Conservation (phyloP, 2,888 invertebrate species). For the Acronicta leporina region DNA sequence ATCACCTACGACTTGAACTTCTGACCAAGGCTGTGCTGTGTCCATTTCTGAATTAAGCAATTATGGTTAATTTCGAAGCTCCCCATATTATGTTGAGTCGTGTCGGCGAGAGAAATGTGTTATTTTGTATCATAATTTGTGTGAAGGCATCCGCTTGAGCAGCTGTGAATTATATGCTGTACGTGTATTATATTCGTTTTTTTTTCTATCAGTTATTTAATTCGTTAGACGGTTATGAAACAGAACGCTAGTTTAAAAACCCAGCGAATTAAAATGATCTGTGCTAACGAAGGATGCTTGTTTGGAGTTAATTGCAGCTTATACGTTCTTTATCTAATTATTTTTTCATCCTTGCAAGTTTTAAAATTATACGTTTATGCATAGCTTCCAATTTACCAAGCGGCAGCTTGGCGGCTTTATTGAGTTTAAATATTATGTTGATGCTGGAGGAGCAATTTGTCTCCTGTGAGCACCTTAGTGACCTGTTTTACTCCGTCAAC, state of each 20-base stretch:
- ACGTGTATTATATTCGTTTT: constrained; percentile 70
- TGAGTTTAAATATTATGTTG: constrained; percentile 22
- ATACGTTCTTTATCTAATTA: constrained; percentile 33
- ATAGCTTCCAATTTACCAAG: constrained; percentile 27
- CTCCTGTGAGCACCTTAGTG: constrained; percentile 25
- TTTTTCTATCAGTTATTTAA: constrained; percentile 69
- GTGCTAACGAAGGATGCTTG: constrained; percentile 51
- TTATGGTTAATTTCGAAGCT: constrained; percentile 88
- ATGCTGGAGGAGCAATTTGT: constrained; percentile 21
- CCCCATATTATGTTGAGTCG: constrained; percentile 82
- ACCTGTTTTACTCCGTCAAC: constrained; percentile 48
- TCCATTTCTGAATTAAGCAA: constrained; percentile 86
- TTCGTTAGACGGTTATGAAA: constrained; percentile 62
- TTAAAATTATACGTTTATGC: constrained; percentile 37
- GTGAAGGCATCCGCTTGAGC: constrained; percentile 86
- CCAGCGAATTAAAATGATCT: constrained; percentile 37
- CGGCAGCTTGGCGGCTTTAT: constrained; percentile 18
- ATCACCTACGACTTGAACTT: constrained; percentile 52
- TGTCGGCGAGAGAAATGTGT: constrained; percentile 85
- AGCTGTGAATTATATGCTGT: constrained; percentile 85
- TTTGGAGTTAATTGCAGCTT: constrained; percentile 46
- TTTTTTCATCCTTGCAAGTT: constrained; percentile 33
- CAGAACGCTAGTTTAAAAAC: constrained; percentile 35
- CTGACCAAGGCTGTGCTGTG: constrained; percentile 47
- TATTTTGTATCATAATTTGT: constrained; percentile 89